These are phyloP conservation scores for Cyrtorhinus lividipennis DNA, from an alignment of 1,140 invertebrate genomes.

Conservation along the genomic window DNA sequence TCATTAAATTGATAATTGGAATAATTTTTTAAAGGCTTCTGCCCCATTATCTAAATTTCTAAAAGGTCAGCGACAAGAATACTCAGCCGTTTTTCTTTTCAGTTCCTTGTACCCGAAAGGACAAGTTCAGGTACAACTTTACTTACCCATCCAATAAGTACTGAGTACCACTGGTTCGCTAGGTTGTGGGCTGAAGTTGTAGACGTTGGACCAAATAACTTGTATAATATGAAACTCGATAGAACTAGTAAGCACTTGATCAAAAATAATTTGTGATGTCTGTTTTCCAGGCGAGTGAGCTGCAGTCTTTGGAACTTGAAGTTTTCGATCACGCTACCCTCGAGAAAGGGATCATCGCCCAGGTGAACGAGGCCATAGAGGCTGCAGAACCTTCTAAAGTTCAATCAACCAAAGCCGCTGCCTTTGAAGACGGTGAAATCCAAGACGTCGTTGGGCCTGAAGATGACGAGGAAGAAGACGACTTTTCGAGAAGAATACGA, in stretches of 20 bases:
- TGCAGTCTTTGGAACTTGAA: constrained; percentile 31
- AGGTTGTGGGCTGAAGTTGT: not conserved
- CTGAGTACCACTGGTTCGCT: not conserved
- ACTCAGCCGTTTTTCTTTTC: not conserved
- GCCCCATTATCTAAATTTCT: too few species aligned
- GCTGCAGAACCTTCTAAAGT: too few species aligned
- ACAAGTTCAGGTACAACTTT: not conserved
- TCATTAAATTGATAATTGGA: too few species aligned
- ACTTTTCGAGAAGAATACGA: constrained; percentile 26
- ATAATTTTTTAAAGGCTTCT: too few species aligned
- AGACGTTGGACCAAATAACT: not conserved
- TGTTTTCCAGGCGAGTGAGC: constrained; percentile 28
- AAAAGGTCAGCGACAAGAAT: too few species aligned
- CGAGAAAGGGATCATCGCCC: constrained; percentile 35
- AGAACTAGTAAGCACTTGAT: not conserved
- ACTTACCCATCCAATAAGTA: not conserved
- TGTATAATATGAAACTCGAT: not conserved
- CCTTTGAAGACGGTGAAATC: not conserved
- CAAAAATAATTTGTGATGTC: not conserved
- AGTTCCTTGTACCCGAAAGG: not conserved
- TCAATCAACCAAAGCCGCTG: not conserved
- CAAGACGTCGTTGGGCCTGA: not conserved
- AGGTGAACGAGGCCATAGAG: constrained; percentile 39
- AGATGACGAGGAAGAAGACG: constrained; percentile 21
- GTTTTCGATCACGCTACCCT: constrained; percentile 37